A percentile compares a stretch with the other conserved stretches of the same genome.
phyloP scores from a whole-genome alignment of 2,113 vertebrate genomes.

The Vireo altiloquus region DNA sequence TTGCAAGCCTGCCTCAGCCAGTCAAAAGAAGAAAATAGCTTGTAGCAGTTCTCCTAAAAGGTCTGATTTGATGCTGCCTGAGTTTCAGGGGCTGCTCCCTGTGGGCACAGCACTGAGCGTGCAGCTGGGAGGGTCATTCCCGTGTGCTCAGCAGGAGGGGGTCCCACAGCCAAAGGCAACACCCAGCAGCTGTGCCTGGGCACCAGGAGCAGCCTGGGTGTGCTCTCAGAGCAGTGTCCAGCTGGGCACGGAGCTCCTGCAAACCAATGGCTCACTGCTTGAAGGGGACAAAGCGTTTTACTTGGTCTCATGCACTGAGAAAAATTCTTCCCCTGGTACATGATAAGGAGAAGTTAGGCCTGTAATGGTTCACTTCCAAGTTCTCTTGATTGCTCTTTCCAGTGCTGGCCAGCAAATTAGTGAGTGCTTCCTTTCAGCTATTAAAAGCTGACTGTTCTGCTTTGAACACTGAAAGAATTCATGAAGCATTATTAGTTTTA shows the following conservation, averaged over 20 bases:
- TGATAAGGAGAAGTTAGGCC: neutral
- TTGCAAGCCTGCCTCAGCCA: neutral
- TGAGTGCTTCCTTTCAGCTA: neutral
- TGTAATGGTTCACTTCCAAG: neutral
- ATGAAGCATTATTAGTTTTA: neutral
- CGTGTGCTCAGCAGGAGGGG: neutral
- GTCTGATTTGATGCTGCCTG: neutral
- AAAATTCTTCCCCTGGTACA: neutral
- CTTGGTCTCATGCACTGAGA: neutral
- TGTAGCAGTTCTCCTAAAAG: neutral
- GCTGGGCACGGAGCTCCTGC: neutral
- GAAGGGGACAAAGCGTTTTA: neutral
- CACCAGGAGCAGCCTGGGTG: neutral
- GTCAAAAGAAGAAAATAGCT: neutral
- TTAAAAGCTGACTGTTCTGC: neutral
- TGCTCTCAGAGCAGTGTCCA: neutral
- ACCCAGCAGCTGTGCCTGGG: neutral
- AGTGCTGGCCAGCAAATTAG: neutral
- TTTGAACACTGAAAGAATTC: neutral
- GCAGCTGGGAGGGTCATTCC: neutral
- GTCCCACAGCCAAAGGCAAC: neutral
- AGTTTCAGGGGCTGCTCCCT: neutral
- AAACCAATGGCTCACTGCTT: neutral
- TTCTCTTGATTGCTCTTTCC: neutral
- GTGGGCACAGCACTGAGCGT: rapidly evolving